phyloP scores from a whole-genome alignment of 2,113 vertebrate species.

The Promerops cafer region DNA sequence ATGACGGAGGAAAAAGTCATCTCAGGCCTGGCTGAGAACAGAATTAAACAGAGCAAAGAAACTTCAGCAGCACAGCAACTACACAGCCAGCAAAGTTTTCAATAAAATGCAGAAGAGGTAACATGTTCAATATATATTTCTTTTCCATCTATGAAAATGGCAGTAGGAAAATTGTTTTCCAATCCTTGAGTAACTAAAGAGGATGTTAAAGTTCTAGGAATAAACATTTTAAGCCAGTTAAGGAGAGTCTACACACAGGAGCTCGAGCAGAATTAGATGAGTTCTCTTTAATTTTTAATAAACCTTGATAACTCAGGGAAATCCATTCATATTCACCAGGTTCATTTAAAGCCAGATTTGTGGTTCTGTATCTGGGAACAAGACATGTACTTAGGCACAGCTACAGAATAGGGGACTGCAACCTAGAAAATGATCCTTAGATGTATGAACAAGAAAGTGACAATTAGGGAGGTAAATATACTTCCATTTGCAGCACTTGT shows the following conservation, averaged over 20 bases:
- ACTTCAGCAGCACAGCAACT: neutral
- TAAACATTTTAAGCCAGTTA: neutral
- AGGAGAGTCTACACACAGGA: neutral
- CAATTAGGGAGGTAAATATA: neutral
- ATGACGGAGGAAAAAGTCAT: neutral
- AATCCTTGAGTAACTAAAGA: neutral
- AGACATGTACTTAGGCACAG: neutral
- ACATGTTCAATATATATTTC: neutral
- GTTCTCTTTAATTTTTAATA: conserved; percentile 20
- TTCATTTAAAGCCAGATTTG: neutral
- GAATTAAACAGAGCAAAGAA: neutral
- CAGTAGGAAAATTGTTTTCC: neutral
- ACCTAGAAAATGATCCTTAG: neutral
- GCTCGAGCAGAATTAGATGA: neutral
- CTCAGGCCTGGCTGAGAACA: neutral
- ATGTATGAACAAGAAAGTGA: neutral
- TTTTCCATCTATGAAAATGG: neutral
- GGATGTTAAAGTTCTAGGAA: neutral
- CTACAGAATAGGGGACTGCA: neutral
- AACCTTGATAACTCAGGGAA: neutral
- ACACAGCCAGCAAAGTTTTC: neutral
- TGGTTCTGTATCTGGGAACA: neutral
- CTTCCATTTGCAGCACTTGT: neutral
- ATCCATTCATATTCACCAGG: neutral
- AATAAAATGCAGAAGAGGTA: neutral